phyloP scores from a whole-genome alignment of 2,113 vertebrate genomes.

The Ophiodon elongatus region DNA sequence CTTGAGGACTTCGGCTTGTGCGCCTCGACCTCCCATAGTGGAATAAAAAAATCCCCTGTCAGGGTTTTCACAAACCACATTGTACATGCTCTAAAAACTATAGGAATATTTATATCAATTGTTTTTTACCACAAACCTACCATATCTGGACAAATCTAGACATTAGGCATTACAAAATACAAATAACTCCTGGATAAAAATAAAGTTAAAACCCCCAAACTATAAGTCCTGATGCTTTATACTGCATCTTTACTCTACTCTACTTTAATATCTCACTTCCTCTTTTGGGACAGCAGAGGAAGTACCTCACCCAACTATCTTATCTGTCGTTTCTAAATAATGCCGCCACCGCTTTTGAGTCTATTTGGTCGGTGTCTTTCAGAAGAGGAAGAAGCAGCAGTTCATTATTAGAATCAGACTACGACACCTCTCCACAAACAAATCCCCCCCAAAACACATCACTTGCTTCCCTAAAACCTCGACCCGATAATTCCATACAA shows the following conservation, averaged over 20 bases:
- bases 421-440: neutral
- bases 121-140: slow-evolving; percentile 66
- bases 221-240: slow-evolving; percentile 64
- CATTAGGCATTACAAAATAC: slow-evolving; percentile 77
- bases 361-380: slow-evolving; percentile 37
- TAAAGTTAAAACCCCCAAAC: slow-evolving; percentile 55
- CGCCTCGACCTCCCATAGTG: neutral
- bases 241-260: slow-evolving; percentile 57
- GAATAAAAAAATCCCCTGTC: slow-evolving; percentile 31
- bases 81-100: slow-evolving; percentile 75
- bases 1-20: neutral
- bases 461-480: slow-evolving; percentile 12
- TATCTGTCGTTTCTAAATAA: slow-evolving; percentile 20
- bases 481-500: slow-evolving; percentile 4
- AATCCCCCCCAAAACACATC: neutral
- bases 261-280: slow-evolving; percentile 12
- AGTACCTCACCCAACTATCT: neutral
- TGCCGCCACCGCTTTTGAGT: slow-evolving; percentile 33
- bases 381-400: slow-evolving; percentile 30
- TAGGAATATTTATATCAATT: slow-evolving; percentile 62
- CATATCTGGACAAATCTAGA: slow-evolving; percentile 70
- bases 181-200: slow-evolving; percentile 68
- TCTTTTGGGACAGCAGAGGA: slow-evolving; percentile 12
- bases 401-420: neutral
- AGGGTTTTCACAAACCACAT: slow-evolving; percentile 58